Evolutionary conservation across 2,113 vertebrate species (phyloP).

Genomic region (Ceratotherium simum): DNA sequence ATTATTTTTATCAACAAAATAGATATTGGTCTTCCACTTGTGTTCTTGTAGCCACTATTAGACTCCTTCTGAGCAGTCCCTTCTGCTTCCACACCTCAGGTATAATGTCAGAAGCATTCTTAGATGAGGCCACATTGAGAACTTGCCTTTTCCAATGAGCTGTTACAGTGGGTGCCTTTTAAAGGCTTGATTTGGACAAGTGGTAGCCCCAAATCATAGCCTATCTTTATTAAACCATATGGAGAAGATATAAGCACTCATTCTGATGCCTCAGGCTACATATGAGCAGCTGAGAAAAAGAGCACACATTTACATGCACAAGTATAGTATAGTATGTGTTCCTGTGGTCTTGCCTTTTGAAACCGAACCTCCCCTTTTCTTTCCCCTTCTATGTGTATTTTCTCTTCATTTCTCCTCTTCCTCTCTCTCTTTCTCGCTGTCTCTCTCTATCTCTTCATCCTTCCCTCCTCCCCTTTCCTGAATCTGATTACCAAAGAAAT

Average conservation of each 20-base stretch:
- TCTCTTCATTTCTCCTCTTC: neutral
- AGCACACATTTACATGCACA: slow-evolving; percentile 64
- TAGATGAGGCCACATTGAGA: neutral
- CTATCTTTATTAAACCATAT: slow-evolving; percentile 21
- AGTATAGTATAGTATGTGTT: neutral
- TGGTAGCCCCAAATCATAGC: slow-evolving; percentile 16
- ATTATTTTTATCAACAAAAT: slow-evolving; percentile 36
- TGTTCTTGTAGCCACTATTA: neutral
- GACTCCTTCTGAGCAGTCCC: neutral
- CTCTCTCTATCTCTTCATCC: neutral
- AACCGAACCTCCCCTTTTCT: neutral
- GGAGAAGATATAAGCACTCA: slow-evolving; percentile 7
- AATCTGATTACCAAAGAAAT: neutral
- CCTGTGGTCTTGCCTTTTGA: neutral
- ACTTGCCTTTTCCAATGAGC: slow-evolving; percentile 26
- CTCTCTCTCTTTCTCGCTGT: neutral
- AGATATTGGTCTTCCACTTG: neutral
- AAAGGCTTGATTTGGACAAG: slow-evolving; percentile 38
- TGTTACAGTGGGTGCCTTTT: neutral
- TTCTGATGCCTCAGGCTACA: slow-evolving; percentile 56
- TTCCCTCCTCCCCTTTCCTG: neutral
- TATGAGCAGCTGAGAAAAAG: slow-evolving; percentile 59
- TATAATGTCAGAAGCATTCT: neutral
- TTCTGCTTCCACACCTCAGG: neutral
- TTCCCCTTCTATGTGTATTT: neutral